Base-by-base conservation (phyloP, 2,888 invertebrate species). In the Calephelis perditalis region DNA sequence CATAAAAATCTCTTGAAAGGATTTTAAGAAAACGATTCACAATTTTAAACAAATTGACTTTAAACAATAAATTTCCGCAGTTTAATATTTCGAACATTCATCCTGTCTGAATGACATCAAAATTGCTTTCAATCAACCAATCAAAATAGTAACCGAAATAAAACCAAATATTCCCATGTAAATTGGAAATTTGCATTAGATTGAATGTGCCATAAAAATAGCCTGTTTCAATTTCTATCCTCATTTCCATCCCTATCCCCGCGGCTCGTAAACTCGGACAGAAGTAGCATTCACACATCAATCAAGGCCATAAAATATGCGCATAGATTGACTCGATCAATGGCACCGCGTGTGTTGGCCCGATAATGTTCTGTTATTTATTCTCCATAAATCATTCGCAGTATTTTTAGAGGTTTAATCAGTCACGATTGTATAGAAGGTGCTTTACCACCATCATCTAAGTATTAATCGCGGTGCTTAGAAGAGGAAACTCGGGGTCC, bases 281-380 rank as follows among this genome's bases (percentile, higher is more conserved):
- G 52, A 52, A 52, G 52, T 52, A 52, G 52, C 52, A 35, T 52
- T 52, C 35, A 52, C 35, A 52, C 52, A 52, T 52, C 52, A 52
- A 52, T 52, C 52, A 52, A 35, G 52, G 52, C 52, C 36, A 11
- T 52, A 52, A 52, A 52, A 52, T 52, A 52, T 52, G 52, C 52
- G 52, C 52, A 52, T 52, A 52, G 52, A 52, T 52, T 52, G 52
- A 35, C 26, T 52, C 35, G 52, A 52, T 52, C 35, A 52, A 52
- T 52, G 52, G 52, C 52, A 11, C 49, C 35, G 52, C 52, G 52
- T 52, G 52, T 52, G 52, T 52, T 52, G 52, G 52, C 10, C 52
- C 52, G 52, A 52, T 52, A 52, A 52, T 52, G 52, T 35, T 52
- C 26, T 52, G 35, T 52, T 52, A 52, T 52, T 52, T 49, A 15